These are phyloP conservation scores for Portunus trituberculatus DNA, from an alignment of 1,140 invertebrate genomes.

Conservation along the genomic window DNA sequence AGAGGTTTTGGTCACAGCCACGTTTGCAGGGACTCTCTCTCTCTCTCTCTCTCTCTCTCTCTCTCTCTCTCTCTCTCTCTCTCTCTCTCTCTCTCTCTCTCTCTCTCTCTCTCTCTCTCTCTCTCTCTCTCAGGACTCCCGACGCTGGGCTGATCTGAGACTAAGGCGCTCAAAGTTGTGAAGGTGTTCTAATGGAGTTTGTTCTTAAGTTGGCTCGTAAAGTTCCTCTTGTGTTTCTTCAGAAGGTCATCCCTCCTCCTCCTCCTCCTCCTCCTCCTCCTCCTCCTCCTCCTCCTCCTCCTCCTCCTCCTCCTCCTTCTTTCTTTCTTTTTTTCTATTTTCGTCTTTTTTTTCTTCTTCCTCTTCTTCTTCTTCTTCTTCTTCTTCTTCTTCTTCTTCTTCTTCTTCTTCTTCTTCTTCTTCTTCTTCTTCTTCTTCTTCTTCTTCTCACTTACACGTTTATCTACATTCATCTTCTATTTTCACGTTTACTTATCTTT, in stretches of 20 bases:
- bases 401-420: background rate
- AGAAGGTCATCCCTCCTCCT: background rate
- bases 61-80: background rate
- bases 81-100: background rate
- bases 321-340: too few relatives aligned
- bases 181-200: constrained; percentile 53
- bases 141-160: constrained; percentile 13
- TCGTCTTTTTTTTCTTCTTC: background rate
- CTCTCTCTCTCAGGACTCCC: background rate
- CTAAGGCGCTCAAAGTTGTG: constrained; percentile 35
- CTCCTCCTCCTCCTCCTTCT: background rate
- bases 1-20: background rate
- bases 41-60: background rate
- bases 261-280: background rate
- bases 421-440: background rate
- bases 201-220: constrained; percentile 31
- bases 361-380: background rate
- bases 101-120: background rate
- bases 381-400: background rate
- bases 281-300: background rate
- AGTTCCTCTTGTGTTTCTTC: constrained; percentile 46
- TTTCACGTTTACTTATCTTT: background rate
- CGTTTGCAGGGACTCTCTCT: background rate
- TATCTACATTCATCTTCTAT: too few relatives aligned
- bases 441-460: background rate